Evolutionary conservation across 1,140 invertebrate genomes (phyloP).

Genomic region (Centruroides sculpturatus): DNA sequence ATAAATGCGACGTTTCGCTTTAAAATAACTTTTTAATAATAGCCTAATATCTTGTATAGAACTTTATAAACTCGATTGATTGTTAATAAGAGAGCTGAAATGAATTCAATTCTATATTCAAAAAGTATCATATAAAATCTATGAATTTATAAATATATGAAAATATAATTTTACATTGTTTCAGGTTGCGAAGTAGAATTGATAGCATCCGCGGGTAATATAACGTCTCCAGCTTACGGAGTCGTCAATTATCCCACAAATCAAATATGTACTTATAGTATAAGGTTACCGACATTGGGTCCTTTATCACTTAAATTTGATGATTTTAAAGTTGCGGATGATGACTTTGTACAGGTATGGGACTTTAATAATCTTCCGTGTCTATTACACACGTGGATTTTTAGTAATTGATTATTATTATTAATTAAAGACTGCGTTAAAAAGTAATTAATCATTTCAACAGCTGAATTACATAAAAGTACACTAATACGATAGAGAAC

Average conservation of each 20-base stretch:
- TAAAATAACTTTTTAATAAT: too few relatives aligned
- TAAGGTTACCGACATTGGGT: constrained; percentile 62
- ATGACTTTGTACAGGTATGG: constrained; percentile 63
- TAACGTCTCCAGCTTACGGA: constrained; percentile 73
- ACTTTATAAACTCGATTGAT: too few relatives aligned
- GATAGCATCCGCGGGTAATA: constrained; percentile 59
- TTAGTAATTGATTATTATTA: not conserved
- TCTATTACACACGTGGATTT: not conserved
- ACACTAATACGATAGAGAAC: too few relatives aligned
- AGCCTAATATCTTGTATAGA: too few relatives aligned
- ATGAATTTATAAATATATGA: too few relatives aligned
- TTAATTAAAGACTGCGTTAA: too few relatives aligned
- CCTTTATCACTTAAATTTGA: constrained; percentile 76
- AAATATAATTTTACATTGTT: not conserved
- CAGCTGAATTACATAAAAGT: too few relatives aligned
- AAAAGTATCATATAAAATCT: too few relatives aligned
- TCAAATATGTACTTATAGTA: constrained; percentile 74
- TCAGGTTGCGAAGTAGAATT: constrained; percentile 43
- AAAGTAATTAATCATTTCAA: too few relatives aligned
- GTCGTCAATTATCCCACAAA: constrained; percentile 75
- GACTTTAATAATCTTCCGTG: not conserved
- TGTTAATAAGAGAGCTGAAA: too few relatives aligned
- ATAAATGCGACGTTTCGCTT: too few relatives aligned
- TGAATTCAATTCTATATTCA: too few relatives aligned
- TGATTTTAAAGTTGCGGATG: constrained; percentile 67